phyloP scores from a whole-genome alignment of 2,888 invertebrate species.

The Dasysyrphus albostriatus region DNA sequence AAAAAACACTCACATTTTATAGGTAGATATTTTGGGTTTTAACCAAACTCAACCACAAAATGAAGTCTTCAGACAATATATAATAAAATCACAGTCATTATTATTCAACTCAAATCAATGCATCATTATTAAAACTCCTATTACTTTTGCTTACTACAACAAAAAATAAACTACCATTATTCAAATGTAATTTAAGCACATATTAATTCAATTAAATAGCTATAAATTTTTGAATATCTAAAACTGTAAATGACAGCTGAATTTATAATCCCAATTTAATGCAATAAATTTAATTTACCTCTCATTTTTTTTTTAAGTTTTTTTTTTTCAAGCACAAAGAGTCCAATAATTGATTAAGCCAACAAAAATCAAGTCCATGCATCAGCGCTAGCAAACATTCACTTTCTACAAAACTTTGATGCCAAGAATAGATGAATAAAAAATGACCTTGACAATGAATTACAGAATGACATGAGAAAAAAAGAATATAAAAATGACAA shows the following conservation, averaged over 20 bases:
- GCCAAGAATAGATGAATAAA: background rate
- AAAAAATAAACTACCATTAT: background rate
- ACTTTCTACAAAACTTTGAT: background rate
- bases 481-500: background rate
- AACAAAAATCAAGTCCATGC: background rate
- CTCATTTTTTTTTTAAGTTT: background rate
- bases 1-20: too few relatives aligned
- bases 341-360: slow-evolving; percentile 1
- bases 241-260: slow-evolving; percentile 1
- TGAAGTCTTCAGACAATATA: too few relatives aligned
- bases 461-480: background rate
- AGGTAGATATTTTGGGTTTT: too few relatives aligned
- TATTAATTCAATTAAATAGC: slow-evolving; percentile 12
- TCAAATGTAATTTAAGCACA: slow-evolving; percentile 11
- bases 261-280: slow-evolving; percentile 10
- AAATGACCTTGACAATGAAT: slow-evolving; percentile 28
- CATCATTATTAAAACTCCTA: background rate
- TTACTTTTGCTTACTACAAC: background rate
- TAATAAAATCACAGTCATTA: background rate
- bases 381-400: background rate
- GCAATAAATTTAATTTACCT: slow-evolving; percentile 15
- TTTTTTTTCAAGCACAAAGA: background rate
- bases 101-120: background rate
- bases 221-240: slow-evolving; percentile 1
- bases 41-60: too few relatives aligned